These are phyloP conservation scores for Thumatha senex DNA, from an alignment of 2,888 invertebrate species.

Conservation along the genomic window DNA sequence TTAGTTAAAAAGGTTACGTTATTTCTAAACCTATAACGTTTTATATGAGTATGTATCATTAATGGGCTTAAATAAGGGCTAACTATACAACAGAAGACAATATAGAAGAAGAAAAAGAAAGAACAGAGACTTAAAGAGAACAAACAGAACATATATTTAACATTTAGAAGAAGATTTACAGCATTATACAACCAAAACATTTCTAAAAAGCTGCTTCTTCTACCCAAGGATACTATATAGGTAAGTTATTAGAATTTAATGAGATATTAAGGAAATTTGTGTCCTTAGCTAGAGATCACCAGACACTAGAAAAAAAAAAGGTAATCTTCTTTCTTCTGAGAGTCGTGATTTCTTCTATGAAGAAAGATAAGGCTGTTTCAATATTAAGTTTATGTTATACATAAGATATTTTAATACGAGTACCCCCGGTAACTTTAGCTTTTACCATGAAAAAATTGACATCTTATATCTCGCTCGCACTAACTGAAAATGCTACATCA, in stretches of 20 bases:
- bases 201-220: constrained; percentile 14
- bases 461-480: too few species aligned
- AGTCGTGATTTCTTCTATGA: too few species aligned
- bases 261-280: not conserved
- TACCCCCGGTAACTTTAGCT: constrained; percentile 3
- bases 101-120: constrained; percentile 47
- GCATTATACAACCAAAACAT: constrained; percentile 30
- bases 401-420: too few species aligned
- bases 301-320: too few species aligned
- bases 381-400: too few species aligned
- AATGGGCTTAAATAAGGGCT: constrained; percentile 73
- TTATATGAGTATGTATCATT: constrained; percentile 73
- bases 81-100: constrained; percentile 62
- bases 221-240: constrained; percentile 22
- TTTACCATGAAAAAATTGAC: not conserved
- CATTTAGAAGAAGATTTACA: constrained; percentile 30
- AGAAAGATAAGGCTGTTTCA: too few species aligned
- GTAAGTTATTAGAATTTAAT: constrained; percentile 23
- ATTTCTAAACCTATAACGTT: constrained; percentile 79
- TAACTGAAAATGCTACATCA: too few species aligned
- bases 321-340: too few species aligned
- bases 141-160: constrained; percentile 29
- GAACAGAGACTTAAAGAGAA: constrained; percentile 23
- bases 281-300: constrained; percentile 1
- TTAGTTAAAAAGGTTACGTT: constrained; percentile 78